Base-by-base conservation (phyloP, 1,140 invertebrate species). In the Bombus terrestris region DNA sequence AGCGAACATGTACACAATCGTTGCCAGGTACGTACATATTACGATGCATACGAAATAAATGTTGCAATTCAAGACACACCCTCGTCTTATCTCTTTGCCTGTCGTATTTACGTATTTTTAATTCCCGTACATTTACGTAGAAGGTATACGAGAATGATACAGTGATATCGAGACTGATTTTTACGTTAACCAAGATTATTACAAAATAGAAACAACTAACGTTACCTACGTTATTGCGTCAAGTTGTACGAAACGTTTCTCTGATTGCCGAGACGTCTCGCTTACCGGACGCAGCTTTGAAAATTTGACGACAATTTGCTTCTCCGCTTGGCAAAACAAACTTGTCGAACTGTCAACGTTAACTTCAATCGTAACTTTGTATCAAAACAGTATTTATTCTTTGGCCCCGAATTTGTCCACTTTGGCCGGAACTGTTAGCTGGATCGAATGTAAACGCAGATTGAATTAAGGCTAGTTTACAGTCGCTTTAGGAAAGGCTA, bases 41-140 rank as follows among this genome's bases (percentile, higher is more conserved):
- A 82, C 59, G 85, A 74, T 86, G 79, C 83, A 83, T 89, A 86
- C 73, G 83, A 74, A 91, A 91, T 92, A 91, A 91, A 92, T 32
- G 83, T 91, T 91, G 91, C 91, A 92, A 91, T 82, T 85, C 84
- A 90, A 83, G 83, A 87, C 69, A 90, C 28, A 62, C 8, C 25
- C 73, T 59, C 47, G 53, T 47, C 22, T 43, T 57, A 32, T 37
- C 22, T 9, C 35, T 32, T 64, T 10, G 6, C 32, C 39, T 43
- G 1, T 9, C 8, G 15, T 22, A 35, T 53, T 37, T 35, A 25
- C 3, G 13, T n/a, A 8, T 9, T 25, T 28, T 71, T n/a, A 18
- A 18, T 53, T 22, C 1, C 5, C 47, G 47, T 53, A 8, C 18
- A 22, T 53, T 53, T 53, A 53, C 47, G 18, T 53, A 18, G 47